These are phyloP conservation scores for Cottoperca gobio DNA, from an alignment of 2,797 vertebrate genomes.

Conservation along the genomic window DNA sequence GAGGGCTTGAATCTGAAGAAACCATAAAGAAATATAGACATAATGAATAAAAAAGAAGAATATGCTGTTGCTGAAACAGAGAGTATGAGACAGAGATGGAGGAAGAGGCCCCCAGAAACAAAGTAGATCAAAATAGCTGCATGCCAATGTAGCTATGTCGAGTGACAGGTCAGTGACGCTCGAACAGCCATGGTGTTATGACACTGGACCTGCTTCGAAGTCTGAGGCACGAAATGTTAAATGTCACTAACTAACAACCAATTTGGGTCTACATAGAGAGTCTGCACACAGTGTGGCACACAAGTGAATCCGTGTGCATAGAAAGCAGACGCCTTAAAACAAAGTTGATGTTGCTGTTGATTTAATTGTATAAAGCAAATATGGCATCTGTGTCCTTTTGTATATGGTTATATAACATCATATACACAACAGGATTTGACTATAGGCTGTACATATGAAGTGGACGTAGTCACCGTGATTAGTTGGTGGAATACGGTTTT, in stretches of 20 bases:
- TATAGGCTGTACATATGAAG: no score
- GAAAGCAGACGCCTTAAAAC: not conserved
- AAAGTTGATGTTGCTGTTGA: not conserved
- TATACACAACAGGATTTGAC: not conserved
- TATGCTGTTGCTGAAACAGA: not conserved
- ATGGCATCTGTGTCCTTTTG: not conserved
- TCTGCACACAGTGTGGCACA: not conserved
- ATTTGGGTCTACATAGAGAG: not conserved
- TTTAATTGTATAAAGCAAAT: not conserved
- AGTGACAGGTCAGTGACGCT: constrained; percentile 55
- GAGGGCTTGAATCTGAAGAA: constrained; percentile 83
- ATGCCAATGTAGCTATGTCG: constrained; percentile 50
- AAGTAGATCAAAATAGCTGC: constrained; percentile 71
- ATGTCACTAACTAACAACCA: constrained; percentile 42
- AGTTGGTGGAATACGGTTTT: no score
- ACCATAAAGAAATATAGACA: not conserved
- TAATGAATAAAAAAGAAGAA: constrained; percentile 1
- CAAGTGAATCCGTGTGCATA: not conserved
- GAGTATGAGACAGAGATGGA: not conserved
- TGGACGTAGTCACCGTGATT: no score
- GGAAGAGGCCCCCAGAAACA: constrained; percentile 56
- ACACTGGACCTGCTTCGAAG: constrained; percentile 55
- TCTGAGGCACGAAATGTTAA: constrained; percentile 50
- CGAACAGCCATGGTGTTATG: constrained; percentile 43
- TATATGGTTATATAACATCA: not conserved